phyloP scores from a whole-genome alignment of 2,113 vertebrate species.

The Apaloderma vittatum region DNA sequence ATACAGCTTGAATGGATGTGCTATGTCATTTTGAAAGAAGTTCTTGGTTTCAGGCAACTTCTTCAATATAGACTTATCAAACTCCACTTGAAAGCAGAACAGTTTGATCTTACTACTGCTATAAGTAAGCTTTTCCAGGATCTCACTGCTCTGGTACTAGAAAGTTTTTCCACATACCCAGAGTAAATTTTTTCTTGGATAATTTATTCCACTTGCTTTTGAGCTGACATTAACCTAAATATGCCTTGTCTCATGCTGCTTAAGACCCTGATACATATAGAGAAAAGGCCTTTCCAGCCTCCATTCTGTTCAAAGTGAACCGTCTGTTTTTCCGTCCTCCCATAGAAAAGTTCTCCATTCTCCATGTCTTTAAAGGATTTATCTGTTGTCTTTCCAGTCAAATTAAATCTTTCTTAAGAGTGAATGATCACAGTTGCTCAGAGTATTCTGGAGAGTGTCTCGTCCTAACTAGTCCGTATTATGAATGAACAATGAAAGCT shows the following conservation, averaged over 20 bases:
- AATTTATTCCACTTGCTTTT: neutral
- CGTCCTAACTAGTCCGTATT: neutral
- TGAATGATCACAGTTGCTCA: neutral
- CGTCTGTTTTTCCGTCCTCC: neutral
- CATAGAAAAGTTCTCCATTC: neutral
- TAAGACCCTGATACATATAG: neutral
- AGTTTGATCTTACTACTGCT: neutral
- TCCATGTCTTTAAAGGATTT: neutral
- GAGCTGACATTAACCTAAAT: neutral
- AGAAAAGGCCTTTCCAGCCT: neutral
- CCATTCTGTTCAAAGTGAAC: neutral
- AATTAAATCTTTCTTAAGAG: neutral
- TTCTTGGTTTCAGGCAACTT: neutral
- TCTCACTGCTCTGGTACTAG: neutral
- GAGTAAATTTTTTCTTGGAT: neutral
- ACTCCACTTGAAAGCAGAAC: neutral
- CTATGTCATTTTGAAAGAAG: neutral
- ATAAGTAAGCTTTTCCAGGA: neutral
- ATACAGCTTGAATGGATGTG: neutral
- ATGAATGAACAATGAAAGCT: neutral
- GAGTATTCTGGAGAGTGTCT: neutral
- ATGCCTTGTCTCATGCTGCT: neutral
- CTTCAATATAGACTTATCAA: neutral
- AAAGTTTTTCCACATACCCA: neutral
- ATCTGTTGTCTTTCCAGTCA: neutral